Evolutionary conservation across 2,888 invertebrate species (phyloP).

Genomic region (Caenorhabditis sp.): DNA sequence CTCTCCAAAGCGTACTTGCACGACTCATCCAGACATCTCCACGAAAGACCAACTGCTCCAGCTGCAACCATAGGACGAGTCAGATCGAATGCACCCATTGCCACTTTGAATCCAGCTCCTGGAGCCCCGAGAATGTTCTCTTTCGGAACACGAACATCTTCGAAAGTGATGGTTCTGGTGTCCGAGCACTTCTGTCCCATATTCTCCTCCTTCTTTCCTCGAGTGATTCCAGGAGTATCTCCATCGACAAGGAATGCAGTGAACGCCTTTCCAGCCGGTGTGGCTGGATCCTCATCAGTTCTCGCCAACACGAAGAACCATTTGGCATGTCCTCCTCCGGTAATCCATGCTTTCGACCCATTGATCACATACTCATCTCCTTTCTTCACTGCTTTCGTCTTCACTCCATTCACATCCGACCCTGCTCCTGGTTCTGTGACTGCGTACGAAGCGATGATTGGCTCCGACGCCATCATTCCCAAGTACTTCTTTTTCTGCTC

Average conservation of each 20-base stretch:
- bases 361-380: slow-evolving; percentile 74
- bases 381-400: slow-evolving; percentile 87
- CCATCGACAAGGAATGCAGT: slow-evolving; percentile 96
- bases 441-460: slow-evolving; percentile 92
- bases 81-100: slow-evolving; percentile 96
- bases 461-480: slow-evolving; percentile 87
- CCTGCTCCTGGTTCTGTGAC: slow-evolving; percentile 97
- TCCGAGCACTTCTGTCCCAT: slow-evolving; percentile 99
- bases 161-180: slow-evolving; percentile 93
- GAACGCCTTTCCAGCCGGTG: slow-evolving; percentile 92
- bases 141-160: slow-evolving; percentile 95
- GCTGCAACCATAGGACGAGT: slow-evolving; percentile 90
- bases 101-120: slow-evolving; percentile 87
- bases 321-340: slow-evolving; percentile 95
- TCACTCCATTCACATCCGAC: slow-evolving; percentile 94
- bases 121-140: slow-evolving; percentile 83
- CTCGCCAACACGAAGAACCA: slow-evolving; percentile 95
- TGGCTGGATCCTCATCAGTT: slow-evolving; percentile 93
- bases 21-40: slow-evolving; percentile 93
- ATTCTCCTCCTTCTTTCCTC: slow-evolving; percentile 94
- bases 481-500: slow-evolving; percentile 45
- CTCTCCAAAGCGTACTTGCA: slow-evolving; percentile 93
- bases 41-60: slow-evolving; percentile 93
- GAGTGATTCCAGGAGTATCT: slow-evolving; percentile 90
- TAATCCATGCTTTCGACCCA: slow-evolving; percentile 86